Base-by-base conservation (phyloP, 2,888 invertebrate genomes). In the Polymixis flavicincta region DNA sequence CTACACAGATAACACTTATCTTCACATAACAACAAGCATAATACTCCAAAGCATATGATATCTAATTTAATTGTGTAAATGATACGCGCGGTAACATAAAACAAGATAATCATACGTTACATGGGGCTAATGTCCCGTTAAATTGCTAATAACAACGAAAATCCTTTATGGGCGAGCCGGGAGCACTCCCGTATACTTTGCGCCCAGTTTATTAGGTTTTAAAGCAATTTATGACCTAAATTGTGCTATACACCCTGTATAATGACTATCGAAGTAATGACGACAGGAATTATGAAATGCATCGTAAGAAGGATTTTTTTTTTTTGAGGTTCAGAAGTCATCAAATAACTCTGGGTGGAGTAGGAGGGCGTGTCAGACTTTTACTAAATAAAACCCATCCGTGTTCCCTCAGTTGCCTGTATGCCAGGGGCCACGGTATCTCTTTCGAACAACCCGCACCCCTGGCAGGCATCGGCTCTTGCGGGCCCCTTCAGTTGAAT, bases 201-300 rank as follows among this genome's bases (percentile, higher is more conserved):
- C 73, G 78, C 83, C 71, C 78, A 80, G 89, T 87, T 90, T 91
- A 90, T 91, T 90, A 87, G 86, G 88, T 90, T 91, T 90, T 87
- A 89, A 89, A 90, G 87, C 89, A 87, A 92, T 92, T 92, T 90
- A 87, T 88, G 80, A 78, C 83, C 87, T 85, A 90, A 90, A 92
- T 90, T 89, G 86, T 83, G 63, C 81, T 73, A 74, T 66, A 78
- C 63, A 78, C 42, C 48, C 52, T 54, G 65, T 60, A 55, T 85
- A 73, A 61, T 85, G 67, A 63, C 71, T 72, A 74, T 85, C 65
- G 32, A 25, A 50, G 63, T 64, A 78, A 83, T 61, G 73, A 63
- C 54, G n/a, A 55, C 50, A 68, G 52, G 57, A 22, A 66, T 52
- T 54, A 74, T 60, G 66, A 60, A 66, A 45, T 69, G 25, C 55